A percentile compares a stretch with the other conserved stretches of the same genome.
These are phyloP conservation scores for Catharus bicknelli DNA, from an alignment of 2,113 vertebrate genomes.

Conservation along the genomic window DNA sequence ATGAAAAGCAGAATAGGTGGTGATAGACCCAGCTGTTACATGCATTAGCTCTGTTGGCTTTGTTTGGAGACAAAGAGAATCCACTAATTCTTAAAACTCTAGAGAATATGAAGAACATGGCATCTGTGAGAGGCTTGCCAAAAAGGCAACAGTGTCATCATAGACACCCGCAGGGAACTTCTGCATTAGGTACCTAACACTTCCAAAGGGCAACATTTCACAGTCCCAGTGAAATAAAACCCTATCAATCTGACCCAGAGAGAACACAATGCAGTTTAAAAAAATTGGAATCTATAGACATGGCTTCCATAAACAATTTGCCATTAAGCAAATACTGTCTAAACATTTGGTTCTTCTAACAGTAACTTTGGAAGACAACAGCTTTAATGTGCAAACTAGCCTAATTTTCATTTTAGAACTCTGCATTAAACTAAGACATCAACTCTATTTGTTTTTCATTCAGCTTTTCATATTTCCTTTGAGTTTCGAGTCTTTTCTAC, in stretches of 20 bases:
- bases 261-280: background rate
- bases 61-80: background rate
- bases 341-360: background rate
- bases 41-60: background rate
- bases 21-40: background rate
- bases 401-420: background rate
- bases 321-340: background rate
- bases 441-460: background rate
- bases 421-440: background rate
- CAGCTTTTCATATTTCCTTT: background rate
- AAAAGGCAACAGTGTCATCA: background rate
- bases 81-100: background rate
- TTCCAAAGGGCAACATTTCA: background rate
- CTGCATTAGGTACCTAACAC: background rate
- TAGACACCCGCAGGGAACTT: background rate
- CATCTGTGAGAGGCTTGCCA: background rate
- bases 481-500: background rate
- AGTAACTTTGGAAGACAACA: background rate
- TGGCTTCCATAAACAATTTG: background rate
- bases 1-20: background rate
- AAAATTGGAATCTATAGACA: background rate
- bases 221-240: background rate
- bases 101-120: background rate
- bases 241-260: background rate
- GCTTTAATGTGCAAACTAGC: background rate